Base-by-base conservation (phyloP, 2,797 vertebrate species). In the Microctenopoma steveboyesi region DNA sequence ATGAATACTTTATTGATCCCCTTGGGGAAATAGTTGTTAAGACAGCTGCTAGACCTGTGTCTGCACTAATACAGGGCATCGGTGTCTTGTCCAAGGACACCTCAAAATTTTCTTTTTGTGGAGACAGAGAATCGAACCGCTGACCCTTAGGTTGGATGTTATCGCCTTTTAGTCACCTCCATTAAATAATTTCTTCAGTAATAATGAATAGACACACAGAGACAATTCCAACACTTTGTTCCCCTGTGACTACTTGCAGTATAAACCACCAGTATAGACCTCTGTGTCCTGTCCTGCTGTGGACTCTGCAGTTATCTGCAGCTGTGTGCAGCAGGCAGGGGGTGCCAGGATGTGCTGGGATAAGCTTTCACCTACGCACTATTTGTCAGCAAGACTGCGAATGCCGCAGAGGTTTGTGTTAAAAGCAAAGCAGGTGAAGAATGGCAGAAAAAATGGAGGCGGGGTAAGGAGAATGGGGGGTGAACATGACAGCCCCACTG, bases 321-420 rank as follows among this genome's bases (percentile, higher is more conserved):
- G 74, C 55, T 58, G 64, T 64, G 56, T 74, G 59, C 67, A 61
- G 61, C 63, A 62, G 72, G 74, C 74, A 66, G 61, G 45, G 33
- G 56, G 16, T 71, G 73, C 64, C 64, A 54, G 61, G 48, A 70
- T 30, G 61, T 58, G 67, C 60, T 57, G 58, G 74, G 88, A 80
- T 89, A 73, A 83, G 58, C 78, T 90, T 86, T 89, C 85, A 85
- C 77, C 75, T 82, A 70, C 56, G 49, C 52, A 61, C 59, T 85
- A 76, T 89, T 90, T 86, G 81, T 89, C 87, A 90, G 86, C 72
- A 67, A 81, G 73, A 35, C 58, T 66, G 73, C 12, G 65, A 45
- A 37, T 86, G 85, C 89, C 68, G 7, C 60, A 39, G 82, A 77
- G 78, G 66, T 54, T 69, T 67, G 77, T 62, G 33, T 57, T 53